Percentiles rank a stretch among this genome's conserved stretches.
Evolutionary conservation across 2,797 vertebrate genomes (phyloP).

Genomic region (Melanotaenia parkinsoni): DNA sequence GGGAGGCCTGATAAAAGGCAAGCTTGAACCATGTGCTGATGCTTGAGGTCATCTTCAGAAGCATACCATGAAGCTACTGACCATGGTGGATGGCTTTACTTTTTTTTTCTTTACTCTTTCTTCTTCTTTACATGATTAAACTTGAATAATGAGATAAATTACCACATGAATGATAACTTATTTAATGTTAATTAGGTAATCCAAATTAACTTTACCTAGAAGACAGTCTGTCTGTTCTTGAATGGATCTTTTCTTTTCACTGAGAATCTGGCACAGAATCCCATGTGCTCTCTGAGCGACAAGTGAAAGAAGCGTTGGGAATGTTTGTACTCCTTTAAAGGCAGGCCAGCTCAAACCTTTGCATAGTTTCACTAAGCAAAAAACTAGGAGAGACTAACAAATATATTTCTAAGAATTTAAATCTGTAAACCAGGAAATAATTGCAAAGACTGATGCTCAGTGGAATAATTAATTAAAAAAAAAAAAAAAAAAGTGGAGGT

Average conservation of each 20-base stretch:
- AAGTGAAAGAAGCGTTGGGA: slow-evolving; percentile 18
- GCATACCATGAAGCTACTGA: not conserved
- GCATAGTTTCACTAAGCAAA: not conserved
- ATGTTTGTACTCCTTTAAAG: slow-evolving; percentile 21
- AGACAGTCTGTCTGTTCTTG: not conserved
- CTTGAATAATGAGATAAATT: not conserved
- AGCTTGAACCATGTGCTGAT: slow-evolving; percentile 40
- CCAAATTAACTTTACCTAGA: not conserved
- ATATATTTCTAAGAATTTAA: not conserved
- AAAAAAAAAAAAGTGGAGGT: not conserved
- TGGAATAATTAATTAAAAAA: not conserved
- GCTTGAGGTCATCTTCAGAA: not conserved
- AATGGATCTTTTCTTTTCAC: slow-evolving; percentile 36
- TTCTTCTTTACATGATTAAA: not conserved
- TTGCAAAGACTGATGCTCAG: not conserved
- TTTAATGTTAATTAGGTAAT: not conserved
- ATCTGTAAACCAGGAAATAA: not conserved
- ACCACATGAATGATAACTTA: not conserved
- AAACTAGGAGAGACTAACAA: not conserved
- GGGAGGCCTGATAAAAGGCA: slow-evolving; percentile 28
- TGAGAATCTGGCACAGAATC: slow-evolving; percentile 20
- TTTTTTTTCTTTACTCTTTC: not conserved
- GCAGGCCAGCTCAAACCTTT: not conserved
- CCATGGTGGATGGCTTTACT: not conserved
- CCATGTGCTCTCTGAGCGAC: slow-evolving; percentile 15